phyloP scores from a whole-genome alignment of 92 coral and sea anemone genomes.

The Diadumene lineata region DNA sequence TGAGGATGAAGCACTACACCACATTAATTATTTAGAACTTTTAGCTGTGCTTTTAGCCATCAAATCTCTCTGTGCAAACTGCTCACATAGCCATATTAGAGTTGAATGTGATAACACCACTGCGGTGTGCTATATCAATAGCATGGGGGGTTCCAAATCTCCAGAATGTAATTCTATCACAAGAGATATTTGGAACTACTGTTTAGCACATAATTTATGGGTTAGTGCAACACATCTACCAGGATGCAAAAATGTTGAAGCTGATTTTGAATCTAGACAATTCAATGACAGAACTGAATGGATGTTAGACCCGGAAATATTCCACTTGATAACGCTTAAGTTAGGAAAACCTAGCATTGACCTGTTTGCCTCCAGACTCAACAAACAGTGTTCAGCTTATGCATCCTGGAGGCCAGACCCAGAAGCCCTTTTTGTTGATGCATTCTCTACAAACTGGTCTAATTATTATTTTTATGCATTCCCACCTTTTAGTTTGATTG shows the following conservation, averaged over 20 bases:
- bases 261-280: constrained; percentile 51
- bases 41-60: constrained; percentile 51
- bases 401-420: too few relatives aligned
- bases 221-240: constrained; percentile 57
- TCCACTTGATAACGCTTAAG: constrained; percentile 22
- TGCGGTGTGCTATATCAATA: constrained; percentile 57
- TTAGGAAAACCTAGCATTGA: too few relatives aligned
- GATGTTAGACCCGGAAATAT: constrained; percentile 44
- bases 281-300: constrained; percentile 57
- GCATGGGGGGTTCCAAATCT: constrained; percentile 59
- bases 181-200: constrained; percentile 47
- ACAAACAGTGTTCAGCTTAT: too few relatives aligned
- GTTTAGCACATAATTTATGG: constrained; percentile 42
- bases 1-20: constrained; percentile 44
- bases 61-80: constrained; percentile 37
- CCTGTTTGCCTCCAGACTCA: too few relatives aligned
- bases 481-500: too few relatives aligned
- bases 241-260: constrained; percentile 50
- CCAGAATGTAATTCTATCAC: constrained; percentile 39
- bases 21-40: constrained; percentile 54
- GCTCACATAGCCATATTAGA: constrained; percentile 40
- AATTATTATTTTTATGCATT: too few relatives aligned
- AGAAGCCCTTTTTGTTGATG: too few relatives aligned
- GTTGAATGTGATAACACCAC: constrained; percentile 65
- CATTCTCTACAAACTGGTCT: too few relatives aligned